Percentiles rank a stretch among this genome's conserved stretches.
Evolutionary conservation across 1,140 invertebrate genomes (phyloP).

Genomic region (Globodera ellingtonae): DNA sequence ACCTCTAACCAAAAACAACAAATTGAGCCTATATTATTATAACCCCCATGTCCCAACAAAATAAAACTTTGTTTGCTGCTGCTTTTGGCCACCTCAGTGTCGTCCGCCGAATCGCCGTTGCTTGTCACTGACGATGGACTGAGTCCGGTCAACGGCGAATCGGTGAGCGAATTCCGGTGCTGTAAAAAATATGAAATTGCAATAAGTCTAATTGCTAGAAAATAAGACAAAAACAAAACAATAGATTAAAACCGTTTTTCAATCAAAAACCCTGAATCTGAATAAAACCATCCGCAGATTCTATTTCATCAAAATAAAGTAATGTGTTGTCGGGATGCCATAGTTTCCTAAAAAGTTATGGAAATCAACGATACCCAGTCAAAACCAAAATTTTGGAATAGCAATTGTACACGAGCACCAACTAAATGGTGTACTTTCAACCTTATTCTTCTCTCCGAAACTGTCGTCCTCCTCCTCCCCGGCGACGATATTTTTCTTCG

Average conservation of each 20-base stretch:
- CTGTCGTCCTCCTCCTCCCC: not conserved
- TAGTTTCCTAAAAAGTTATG: too few species aligned
- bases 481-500: not conserved
- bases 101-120: conserved; percentile 24
- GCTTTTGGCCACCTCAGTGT: conserved; percentile 23
- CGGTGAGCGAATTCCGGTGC: conserved; percentile 27
- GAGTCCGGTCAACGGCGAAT: conserved; percentile 27
- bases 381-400: too few species aligned
- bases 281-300: too few species aligned
- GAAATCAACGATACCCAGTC: too few species aligned
- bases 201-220: too few species aligned
- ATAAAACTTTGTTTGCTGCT: conserved; percentile 12
- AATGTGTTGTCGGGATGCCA: too few species aligned
- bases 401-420: too few species aligned
- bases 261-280: too few species aligned
- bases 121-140: conserved; percentile 26
- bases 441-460: not conserved
- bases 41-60: not conserved
- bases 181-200: not conserved
- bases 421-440: not conserved
- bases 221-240: not conserved
- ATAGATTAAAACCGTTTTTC: too few species aligned
- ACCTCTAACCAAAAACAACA: too few species aligned
- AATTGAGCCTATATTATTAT: too few species aligned
- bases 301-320: too few species aligned